Evolutionary conservation across 35 echinoderm and acorn worm species (phyloP).

Genomic region (Anneissia japonica): DNA sequence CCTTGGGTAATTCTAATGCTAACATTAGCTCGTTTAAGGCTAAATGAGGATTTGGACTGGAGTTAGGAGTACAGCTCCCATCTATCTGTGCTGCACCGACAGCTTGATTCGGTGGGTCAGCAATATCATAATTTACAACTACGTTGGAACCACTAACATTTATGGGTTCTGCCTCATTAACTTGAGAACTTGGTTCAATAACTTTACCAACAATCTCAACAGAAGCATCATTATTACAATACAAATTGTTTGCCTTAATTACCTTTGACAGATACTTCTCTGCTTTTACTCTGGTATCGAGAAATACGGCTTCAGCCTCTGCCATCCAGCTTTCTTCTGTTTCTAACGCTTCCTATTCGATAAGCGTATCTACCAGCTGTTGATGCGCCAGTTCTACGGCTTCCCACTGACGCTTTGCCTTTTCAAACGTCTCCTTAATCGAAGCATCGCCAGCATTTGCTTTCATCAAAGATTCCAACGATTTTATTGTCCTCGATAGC

Average conservation of each 20-base stretch:
- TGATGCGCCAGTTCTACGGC: neutral
- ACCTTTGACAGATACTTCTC: no score
- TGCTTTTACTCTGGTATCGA: no score
- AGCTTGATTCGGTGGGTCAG: no score
- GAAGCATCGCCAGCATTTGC: neutral
- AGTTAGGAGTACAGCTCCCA: neutral
- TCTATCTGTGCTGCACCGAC: no score
- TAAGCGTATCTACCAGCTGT: neutral
- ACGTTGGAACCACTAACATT: no score
- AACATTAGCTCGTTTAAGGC: constrained; percentile 6
- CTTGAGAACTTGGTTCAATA: no score
- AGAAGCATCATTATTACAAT: no score
- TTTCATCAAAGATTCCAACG: neutral
- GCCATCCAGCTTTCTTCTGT: neutral
- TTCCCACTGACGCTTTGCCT: constrained; percentile 1
- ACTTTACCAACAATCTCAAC: no score
- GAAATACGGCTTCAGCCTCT: no score
- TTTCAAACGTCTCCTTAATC: neutral
- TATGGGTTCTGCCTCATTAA: no score
- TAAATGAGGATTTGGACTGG: neutral
- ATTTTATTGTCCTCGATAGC: neutral
- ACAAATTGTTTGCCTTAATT: no score
- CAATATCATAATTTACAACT: no score
- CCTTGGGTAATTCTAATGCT: constrained; percentile 24
- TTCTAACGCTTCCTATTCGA: neutral